Evolutionary conservation across 2,113 vertebrate species (phyloP), one percentile per base, ranked within the genome.

Genomic region (Glareola pratincola): DNA sequence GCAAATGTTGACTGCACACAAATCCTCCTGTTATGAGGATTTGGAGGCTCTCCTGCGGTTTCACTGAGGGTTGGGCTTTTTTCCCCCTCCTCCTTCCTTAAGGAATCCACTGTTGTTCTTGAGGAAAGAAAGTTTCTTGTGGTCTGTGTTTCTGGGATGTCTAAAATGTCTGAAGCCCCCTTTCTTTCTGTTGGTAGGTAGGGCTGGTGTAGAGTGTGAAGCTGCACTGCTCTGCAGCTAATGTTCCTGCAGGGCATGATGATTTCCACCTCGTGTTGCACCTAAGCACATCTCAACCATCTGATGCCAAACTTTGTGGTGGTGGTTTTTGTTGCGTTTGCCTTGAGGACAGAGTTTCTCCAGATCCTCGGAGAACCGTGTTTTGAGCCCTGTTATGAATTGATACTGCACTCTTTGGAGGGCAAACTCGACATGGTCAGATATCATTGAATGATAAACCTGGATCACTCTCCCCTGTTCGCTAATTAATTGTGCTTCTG

Each of bases 171-270:
- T 47, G 39, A 47, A 78, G 27, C 30, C 30, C 21, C 41, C 1
- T 57, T 8, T 41, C 23, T 22, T n/a, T n/a, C n/a, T n/a, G n/a
- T n/a, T n/a, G n/a, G 22, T 3, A 36, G n/a, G 63, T 4, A 32
- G 60, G 30, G 43, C 43, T 78, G 37, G 21, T 51, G 32, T 37
- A 48, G 57, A 26, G 43, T 10, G 7, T 2, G 5, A 23, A 34
- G 54, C 7, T 63, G 86, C 81, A 0, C 51, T 23, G 39, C 27
- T 63, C 72, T 48, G 76, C 50, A 41, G 83, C 66, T 29, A 8
- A 1, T 8, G 13, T 5, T 47, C 54, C 8, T 21, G 2, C 32
- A 9, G 32, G 9, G 32, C 0, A 0, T 4, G 34, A 4, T 45
- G 12, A 18, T 50, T 67, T 85, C 43, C 12, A 5, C 27, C 67